Evolutionary conservation across 2,888 invertebrate genomes (phyloP).

Genomic region (Heliothis peltigera): DNA sequence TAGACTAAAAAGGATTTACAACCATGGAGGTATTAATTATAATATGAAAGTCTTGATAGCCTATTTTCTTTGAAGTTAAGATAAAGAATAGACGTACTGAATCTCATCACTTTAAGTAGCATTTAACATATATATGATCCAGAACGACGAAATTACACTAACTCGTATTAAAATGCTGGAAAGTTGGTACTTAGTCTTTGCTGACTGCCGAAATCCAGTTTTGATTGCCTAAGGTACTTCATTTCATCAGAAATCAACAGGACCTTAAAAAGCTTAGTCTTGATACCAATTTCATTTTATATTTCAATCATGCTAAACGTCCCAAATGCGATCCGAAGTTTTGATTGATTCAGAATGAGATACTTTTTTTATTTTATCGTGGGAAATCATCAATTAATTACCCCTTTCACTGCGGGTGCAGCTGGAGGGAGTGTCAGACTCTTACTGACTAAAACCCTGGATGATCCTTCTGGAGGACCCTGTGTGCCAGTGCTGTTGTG

Average conservation of each 20-base stretch:
- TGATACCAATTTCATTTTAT: no score
- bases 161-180: slow-evolving; percentile 25
- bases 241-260: slow-evolving; percentile 22
- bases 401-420: no score
- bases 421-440: no score
- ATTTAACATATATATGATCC: slow-evolving; percentile 9
- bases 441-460: no score
- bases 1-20: background rate
- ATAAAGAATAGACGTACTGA: background rate
- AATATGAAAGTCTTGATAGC: background rate
- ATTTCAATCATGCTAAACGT: no score
- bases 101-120: background rate
- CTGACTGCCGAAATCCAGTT: slow-evolving; percentile 24
- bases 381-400: no score
- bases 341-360: no score
- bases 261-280: slow-evolving; percentile 18
- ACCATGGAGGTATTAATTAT: background rate
- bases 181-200: slow-evolving; percentile 16
- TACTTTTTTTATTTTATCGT: no score
- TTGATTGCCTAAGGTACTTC: slow-evolving; percentile 10
- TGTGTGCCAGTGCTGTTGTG: no score
- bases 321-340: no score
- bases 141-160: slow-evolving; percentile 9
- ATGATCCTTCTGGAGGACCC: no score
- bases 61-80: background rate